Percentiles rank a stretch among this genome's conserved stretches.
These are phyloP conservation scores for Fistularia tabacaria DNA, from an alignment of 2,797 vertebrate genomes.

Conservation along the genomic window DNA sequence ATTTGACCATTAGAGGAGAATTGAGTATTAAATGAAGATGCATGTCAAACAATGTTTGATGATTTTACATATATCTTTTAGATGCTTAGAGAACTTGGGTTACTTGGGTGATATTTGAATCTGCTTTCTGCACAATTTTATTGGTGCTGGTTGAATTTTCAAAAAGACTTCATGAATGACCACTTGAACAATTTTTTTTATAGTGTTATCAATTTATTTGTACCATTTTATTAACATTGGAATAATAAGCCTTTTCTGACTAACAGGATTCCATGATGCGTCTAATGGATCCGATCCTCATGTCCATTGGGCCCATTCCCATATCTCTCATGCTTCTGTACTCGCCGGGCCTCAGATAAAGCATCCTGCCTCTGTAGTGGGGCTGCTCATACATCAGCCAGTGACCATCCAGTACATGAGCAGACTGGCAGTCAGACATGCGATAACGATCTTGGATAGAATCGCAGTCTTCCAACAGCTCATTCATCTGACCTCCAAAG, in stretches of 20 bases:
- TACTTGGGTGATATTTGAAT: no score
- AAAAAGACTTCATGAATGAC: slow-evolving; percentile 4
- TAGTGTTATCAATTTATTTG: slow-evolving; percentile 29
- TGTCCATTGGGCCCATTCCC: slow-evolving; percentile 55
- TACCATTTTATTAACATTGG: slow-evolving; percentile 19
- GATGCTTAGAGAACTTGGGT: no score
- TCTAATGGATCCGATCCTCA: slow-evolving; percentile 68
- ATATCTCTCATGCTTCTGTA: slow-evolving; percentile 70
- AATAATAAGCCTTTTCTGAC: neutral
- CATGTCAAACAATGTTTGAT: no score
- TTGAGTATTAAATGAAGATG: no score
- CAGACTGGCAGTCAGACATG: slow-evolving; percentile 61
- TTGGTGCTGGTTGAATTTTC: neutral
- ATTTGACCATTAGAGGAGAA: no score
- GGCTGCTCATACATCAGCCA: slow-evolving; percentile 68
- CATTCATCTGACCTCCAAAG: slow-evolving; percentile 56
- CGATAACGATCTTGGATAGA: slow-evolving; percentile 47
- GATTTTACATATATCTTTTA: no score
- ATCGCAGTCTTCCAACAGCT: slow-evolving; percentile 66
- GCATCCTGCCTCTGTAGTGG: slow-evolving; percentile 64
- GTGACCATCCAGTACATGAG: slow-evolving; percentile 64
- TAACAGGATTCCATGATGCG: slow-evolving; percentile 70
- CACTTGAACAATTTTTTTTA: slow-evolving; percentile 3
- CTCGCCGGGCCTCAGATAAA: slow-evolving; percentile 72
- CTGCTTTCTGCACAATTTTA: no score